Percentiles rank a stretch among this genome's conserved stretches.
phyloP scores from a whole-genome alignment of 2,888 invertebrate genomes.

The Erpobdella octoculata region DNA sequence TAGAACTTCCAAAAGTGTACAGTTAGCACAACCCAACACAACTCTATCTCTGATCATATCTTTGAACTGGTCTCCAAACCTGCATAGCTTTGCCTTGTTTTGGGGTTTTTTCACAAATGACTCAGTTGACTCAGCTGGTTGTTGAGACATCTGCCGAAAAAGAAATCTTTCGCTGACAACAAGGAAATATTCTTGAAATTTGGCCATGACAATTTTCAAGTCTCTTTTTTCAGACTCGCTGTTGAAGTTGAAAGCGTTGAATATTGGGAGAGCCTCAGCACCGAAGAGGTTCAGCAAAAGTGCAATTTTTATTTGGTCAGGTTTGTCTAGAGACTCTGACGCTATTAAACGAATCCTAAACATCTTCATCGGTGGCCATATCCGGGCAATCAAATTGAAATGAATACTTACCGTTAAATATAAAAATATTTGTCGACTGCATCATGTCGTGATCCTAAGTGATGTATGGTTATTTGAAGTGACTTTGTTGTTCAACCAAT shows the following conservation, averaged over 20 bases:
- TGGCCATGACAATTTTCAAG: background rate
- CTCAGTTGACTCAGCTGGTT: background rate
- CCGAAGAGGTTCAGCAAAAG: no score
- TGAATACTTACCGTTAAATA: no score
- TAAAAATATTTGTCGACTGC: no score
- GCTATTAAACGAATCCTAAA: no score
- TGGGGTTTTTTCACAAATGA: background rate
- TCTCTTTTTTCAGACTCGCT: background rate
- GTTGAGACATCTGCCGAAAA: background rate
- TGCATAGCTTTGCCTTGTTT: background rate
- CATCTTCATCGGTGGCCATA: no score
- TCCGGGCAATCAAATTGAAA: no score
- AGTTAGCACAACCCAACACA: background rate
- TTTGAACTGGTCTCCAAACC: constrained; percentile 5
- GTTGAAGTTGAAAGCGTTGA: background rate
- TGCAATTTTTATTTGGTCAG: no score
- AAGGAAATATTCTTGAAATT: background rate
- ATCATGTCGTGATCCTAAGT: no score
- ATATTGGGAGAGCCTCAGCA: background rate
- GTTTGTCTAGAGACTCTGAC: no score
- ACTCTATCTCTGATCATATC: background rate
- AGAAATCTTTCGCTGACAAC: background rate
- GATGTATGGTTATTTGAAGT: no score
- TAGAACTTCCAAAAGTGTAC: background rate
- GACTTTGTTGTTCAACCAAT: no score